Evolutionary conservation across 2,113 vertebrate genomes (phyloP).

Genomic region (Crotalus helleri): DNA sequence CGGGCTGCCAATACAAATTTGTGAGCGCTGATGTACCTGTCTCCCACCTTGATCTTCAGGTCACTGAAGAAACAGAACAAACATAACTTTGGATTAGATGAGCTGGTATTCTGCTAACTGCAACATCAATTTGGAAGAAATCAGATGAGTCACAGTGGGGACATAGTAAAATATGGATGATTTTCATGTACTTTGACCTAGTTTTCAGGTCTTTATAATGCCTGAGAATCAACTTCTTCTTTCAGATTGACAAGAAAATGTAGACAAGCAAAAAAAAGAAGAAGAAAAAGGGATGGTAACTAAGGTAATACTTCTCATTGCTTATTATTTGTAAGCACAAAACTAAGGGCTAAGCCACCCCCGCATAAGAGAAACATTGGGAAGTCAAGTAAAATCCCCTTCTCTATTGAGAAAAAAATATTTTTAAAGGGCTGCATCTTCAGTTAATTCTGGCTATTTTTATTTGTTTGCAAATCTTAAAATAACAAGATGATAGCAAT

Average conservation of each 20-base stretch:
- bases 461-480: not conserved
- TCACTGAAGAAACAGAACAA: constrained; percentile 73
- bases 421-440: not conserved
- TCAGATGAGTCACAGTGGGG: not conserved
- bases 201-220: not conserved
- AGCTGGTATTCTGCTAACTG: rapidly evolving
- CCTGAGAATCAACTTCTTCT: not conserved
- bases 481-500: not conserved
- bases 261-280: not conserved
- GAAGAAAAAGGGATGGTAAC: not conserved
- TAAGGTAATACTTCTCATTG: not conserved
- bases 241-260: not conserved
- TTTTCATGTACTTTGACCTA: not conserved
- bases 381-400: not conserved
- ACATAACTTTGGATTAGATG: not conserved
- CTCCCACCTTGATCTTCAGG: constrained; percentile 88
- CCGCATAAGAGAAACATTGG: not conserved
- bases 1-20: constrained; percentile 97
- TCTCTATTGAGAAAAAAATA: not conserved
- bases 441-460: not conserved
- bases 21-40: constrained; percentile 79
- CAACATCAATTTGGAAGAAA: not conserved
- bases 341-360: not conserved
- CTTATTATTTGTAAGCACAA: not conserved
- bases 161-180: not conserved